Evolutionary conservation across 2,113 vertebrate genomes (phyloP).

Genomic region (Fregetta grallaria): DNA sequence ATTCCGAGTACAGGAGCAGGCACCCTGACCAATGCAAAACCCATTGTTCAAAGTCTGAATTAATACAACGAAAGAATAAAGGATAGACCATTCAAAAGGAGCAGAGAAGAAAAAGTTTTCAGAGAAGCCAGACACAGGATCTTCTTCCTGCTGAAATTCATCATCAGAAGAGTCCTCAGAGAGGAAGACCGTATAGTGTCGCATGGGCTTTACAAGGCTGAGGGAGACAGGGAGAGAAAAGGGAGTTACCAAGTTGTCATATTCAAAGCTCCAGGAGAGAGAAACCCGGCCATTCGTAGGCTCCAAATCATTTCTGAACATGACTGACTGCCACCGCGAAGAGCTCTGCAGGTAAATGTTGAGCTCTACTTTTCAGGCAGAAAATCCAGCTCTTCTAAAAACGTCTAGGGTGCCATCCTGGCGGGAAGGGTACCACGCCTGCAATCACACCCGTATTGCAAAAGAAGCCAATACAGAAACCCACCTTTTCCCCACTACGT

Average conservation of each 20-base stretch:
- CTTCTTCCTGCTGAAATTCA: constrained; percentile 87
- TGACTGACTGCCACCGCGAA: not conserved
- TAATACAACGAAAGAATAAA: constrained; percentile 65
- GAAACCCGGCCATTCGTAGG: not conserved
- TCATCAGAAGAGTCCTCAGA: constrained; percentile 97
- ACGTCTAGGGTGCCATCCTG: accelerated
- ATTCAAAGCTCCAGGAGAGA: not conserved
- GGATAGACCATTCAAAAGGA: constrained; percentile 95
- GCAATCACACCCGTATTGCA: not conserved
- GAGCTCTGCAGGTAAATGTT: not conserved
- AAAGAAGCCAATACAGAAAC: not conserved
- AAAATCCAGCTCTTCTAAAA: not conserved
- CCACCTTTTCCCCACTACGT: no score
- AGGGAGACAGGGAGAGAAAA: constrained; percentile 72
- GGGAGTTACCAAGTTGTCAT: constrained; percentile 7
- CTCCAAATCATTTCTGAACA: not conserved
- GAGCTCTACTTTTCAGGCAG: not conserved
- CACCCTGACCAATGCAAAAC: not conserved
- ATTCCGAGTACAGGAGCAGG: not conserved
- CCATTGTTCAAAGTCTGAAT: not conserved
- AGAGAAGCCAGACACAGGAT: constrained; percentile 88
- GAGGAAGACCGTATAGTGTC: constrained; percentile 97
- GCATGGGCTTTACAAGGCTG: constrained; percentile 89
- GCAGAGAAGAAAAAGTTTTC: constrained; percentile 95
- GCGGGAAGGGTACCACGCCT: accelerated